Evolutionary conservation across 2,888 invertebrate genomes (phyloP).

Genomic region (Pristionchus mayeri): DNA sequence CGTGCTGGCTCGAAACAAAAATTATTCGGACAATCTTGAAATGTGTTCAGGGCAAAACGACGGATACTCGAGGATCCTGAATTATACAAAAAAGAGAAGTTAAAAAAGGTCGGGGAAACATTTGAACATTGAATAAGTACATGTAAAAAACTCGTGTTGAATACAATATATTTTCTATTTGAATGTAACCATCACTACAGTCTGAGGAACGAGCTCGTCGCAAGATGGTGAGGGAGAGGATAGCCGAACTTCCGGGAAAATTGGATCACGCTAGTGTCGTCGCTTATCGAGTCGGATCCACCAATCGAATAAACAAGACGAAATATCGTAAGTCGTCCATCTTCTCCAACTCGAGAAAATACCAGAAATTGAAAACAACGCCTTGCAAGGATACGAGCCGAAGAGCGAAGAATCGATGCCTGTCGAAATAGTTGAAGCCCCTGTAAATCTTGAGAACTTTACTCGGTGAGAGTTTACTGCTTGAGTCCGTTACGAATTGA

Average conservation of each 20-base stretch:
- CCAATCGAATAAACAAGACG: neutral
- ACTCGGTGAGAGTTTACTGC: neutral
- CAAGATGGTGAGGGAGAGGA: slow-evolving; percentile 84
- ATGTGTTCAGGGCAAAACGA: slow-evolving; percentile 83
- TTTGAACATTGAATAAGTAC: neutral
- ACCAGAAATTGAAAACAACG: neutral
- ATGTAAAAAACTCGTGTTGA: neutral
- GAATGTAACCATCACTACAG: neutral
- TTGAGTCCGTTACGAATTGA: neutral
- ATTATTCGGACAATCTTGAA: neutral
- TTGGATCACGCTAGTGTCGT: slow-evolving; percentile 87
- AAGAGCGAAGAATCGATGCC: neutral
- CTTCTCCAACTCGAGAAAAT: neutral
- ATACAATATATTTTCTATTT: neutral
- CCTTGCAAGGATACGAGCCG: neutral
- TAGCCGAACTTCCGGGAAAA: slow-evolving; percentile 88
- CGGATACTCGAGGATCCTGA: slow-evolving; percentile 88
- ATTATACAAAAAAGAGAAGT: slow-evolving; percentile 80
- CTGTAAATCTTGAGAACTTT: slow-evolving; percentile 16
- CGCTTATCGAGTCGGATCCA: slow-evolving; percentile 84
- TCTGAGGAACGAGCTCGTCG: slow-evolving; percentile 75
- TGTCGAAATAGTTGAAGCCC: neutral
- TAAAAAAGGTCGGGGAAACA: slow-evolving; percentile 53
- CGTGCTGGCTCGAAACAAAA: neutral
- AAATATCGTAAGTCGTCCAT: neutral